These are phyloP conservation scores for Phoeniculus purpureus DNA, from an alignment of 2,797 vertebrate species.

Conservation along the genomic window DNA sequence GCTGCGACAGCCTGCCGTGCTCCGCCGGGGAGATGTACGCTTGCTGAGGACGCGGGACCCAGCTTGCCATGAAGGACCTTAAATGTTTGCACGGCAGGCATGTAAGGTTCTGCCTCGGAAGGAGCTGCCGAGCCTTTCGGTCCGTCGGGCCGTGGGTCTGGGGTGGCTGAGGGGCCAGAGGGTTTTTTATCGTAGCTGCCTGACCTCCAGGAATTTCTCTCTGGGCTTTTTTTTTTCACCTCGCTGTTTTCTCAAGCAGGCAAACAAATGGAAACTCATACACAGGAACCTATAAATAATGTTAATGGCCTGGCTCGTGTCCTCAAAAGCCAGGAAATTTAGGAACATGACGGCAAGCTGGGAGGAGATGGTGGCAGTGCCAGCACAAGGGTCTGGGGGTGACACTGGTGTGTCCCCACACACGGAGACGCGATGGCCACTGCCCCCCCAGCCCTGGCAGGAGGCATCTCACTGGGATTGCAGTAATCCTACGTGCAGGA, in stretches of 20 bases:
- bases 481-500: fast-evolving
- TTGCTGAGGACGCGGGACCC: slow-evolving; percentile 46
- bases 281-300: slow-evolving; percentile 75
- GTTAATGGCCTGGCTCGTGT: slow-evolving; percentile 64
- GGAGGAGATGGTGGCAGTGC: not conserved
- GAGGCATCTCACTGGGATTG: not conserved
- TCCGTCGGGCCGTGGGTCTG: not conserved
- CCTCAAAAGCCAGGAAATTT: slow-evolving; percentile 68
- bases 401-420: not conserved
- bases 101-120: slow-evolving; percentile 38
- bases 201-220: slow-evolving; percentile 51
- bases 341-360: not conserved
- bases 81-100: slow-evolving; percentile 70
- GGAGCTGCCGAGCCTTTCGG: slow-evolving; percentile 41
- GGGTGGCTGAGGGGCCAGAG: not conserved
- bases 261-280: slow-evolving; percentile 67
- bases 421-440: fast-evolving
- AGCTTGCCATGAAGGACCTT: slow-evolving; percentile 62
- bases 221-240: not conserved
- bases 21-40: slow-evolving; percentile 15
- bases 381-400: not conserved
- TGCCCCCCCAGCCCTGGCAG: not conserved
- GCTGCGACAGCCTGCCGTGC: not conserved
- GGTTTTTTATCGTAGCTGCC: not conserved
- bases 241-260: slow-evolving; percentile 47